A percentile compares a stretch with the other conserved stretches of the same genome.
Evolutionary conservation across 2,888 invertebrate genomes (phyloP).

Genomic region (Pelosia muscerda): DNA sequence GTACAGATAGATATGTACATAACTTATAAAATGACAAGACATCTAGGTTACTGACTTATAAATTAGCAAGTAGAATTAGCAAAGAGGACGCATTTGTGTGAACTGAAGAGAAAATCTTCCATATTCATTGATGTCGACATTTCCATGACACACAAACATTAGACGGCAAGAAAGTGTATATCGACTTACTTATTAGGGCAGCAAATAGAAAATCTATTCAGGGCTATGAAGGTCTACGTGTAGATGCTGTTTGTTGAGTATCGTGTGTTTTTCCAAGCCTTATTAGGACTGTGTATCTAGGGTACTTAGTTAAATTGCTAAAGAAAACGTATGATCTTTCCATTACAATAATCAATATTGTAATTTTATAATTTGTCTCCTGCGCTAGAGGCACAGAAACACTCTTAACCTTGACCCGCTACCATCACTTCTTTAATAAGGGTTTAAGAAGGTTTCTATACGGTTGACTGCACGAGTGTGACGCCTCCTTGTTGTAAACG

Average conservation of each 20-base stretch:
- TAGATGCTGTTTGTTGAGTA: not conserved
- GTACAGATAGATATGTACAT: no score
- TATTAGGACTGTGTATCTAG: not conserved
- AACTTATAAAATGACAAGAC: not conserved
- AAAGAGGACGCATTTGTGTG: slow-evolving; percentile 10
- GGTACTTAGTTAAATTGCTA: no score
- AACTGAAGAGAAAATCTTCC: slow-evolving; percentile 24
- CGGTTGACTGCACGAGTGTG: no score
- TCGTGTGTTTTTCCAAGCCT: not conserved
- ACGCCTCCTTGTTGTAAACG: no score
- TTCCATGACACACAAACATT: slow-evolving; percentile 29
- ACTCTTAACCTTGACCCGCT: no score
- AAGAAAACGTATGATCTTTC: no score
- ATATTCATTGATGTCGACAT: slow-evolving; percentile 24
- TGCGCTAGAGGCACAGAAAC: no score
- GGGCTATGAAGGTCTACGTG: not conserved
- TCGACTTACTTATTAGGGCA: slow-evolving; percentile 18
- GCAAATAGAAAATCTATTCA: slow-evolving; percentile 19
- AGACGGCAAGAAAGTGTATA: slow-evolving; percentile 21
- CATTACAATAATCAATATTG: no score
- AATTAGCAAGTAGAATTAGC: slow-evolving; percentile 3
- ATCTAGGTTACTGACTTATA: slow-evolving; percentile 11
- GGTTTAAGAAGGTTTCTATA: no score
- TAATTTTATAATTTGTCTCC: no score
- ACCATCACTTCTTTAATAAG: no score